These are phyloP conservation scores for Rhinoderma darwinii DNA, from an alignment of 2,113 vertebrate genomes.

Conservation along the genomic window DNA sequence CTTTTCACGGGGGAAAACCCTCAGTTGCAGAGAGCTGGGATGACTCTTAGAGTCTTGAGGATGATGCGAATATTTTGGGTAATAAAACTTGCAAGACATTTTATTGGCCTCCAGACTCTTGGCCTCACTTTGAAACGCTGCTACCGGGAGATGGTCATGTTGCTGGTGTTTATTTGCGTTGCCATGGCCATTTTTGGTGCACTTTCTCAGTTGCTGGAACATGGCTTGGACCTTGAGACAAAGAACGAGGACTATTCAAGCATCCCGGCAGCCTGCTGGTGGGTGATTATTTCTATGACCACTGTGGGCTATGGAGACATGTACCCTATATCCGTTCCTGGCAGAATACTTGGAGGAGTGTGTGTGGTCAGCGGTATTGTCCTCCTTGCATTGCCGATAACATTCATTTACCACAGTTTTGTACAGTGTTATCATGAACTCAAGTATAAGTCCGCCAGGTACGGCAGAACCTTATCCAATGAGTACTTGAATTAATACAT, in stretches of 20 bases:
- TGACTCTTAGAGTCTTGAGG: constrained; percentile 91
- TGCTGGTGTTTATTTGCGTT: constrained; percentile 95
- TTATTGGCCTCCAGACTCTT: constrained; percentile 96
- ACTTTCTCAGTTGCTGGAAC: constrained; percentile 94
- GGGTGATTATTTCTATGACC: constrained; percentile 99
- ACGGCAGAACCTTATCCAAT: constrained; percentile 83
- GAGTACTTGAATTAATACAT: constrained; percentile 83
- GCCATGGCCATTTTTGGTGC: constrained; percentile 99
- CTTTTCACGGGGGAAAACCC: constrained; percentile 92
- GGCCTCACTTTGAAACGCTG: constrained; percentile 95
- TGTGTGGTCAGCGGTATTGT: constrained; percentile 98
- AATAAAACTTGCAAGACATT: constrained; percentile 97
- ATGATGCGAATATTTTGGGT: constrained; percentile 99
- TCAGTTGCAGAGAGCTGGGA: constrained; percentile 93
- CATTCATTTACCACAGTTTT: constrained; percentile 99
- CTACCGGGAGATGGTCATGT: constrained; percentile 98
- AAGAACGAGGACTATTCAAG: constrained; percentile 94
- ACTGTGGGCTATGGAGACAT: constrained; percentile 98
- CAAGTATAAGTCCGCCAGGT: constrained; percentile 90
- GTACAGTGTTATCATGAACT: constrained; percentile 98
- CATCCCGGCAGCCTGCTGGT: constrained; percentile 98
- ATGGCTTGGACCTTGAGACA: constrained; percentile 89
- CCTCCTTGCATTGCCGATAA: constrained; percentile 94
- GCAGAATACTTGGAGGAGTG: constrained; percentile 94
- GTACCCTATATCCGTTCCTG: constrained; percentile 93